A percentile compares a stretch with the other conserved stretches of the same genome.
phyloP scores from a whole-genome alignment of 2,888 invertebrate genomes.

The Lysandra coridon region DNA sequence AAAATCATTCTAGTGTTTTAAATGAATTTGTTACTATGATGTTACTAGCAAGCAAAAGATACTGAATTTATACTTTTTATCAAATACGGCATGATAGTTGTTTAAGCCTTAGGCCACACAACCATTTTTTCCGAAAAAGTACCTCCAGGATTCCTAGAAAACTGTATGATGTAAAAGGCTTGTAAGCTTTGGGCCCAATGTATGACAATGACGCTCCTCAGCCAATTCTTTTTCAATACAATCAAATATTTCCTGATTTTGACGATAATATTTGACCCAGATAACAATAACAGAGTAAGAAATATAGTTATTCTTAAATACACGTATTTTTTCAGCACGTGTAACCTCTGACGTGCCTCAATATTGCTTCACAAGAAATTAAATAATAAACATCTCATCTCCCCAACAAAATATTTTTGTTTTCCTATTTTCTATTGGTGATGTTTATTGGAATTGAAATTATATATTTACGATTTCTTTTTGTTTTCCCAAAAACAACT shows the following conservation, averaged over 20 bases:
- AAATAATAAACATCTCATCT: conserved; percentile 1
- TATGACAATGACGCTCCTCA: not conserved
- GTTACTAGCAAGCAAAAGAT: too few species aligned
- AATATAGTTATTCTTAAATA: conserved; percentile 3
- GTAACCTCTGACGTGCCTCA: conserved; percentile 1
- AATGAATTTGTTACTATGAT: too few species aligned
- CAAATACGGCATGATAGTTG: too few species aligned
- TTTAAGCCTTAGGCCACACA: too few species aligned
- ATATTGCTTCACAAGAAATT: conserved; percentile 6
- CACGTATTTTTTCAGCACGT: not conserved
- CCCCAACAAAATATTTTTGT: conserved; percentile 7
- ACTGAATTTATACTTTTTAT: too few species aligned
- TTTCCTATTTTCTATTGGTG: not conserved
- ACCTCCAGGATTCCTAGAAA: too few species aligned
- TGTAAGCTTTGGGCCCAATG: not conserved
- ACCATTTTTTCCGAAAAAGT: too few species aligned
- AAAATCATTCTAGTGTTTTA: too few species aligned
- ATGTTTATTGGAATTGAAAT: conserved; percentile 1
- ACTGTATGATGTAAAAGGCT: too few species aligned
- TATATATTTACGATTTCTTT: not conserved
- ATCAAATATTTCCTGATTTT: not conserved
- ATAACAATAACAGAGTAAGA: not conserved
- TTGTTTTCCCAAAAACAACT: too few species aligned
- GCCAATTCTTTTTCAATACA: not conserved
- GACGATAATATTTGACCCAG: not conserved